Evolutionary conservation across 2,888 invertebrate genomes (phyloP).

Genomic region (Himalopsyche anomala): DNA sequence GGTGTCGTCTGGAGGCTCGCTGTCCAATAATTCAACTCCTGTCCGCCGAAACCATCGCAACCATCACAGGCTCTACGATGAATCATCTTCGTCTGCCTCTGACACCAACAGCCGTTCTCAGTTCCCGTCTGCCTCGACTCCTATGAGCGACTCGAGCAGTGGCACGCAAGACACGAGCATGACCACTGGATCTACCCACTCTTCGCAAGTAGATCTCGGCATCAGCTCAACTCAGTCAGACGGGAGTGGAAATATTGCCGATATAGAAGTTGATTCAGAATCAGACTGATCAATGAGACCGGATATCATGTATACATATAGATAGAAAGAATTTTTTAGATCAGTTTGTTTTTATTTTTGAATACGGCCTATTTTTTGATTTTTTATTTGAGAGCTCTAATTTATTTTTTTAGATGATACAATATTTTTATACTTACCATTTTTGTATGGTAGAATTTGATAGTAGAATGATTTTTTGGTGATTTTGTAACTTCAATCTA

Average conservation of each 20-base stretch:
- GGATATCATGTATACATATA: background rate
- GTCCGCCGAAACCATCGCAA: background rate
- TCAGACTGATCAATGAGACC: constrained; percentile 35
- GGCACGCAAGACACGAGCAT: background rate
- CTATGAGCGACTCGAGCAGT: background rate
- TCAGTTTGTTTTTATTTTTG: background rate
- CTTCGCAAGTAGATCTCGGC: constrained; percentile 28
- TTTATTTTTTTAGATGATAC: constrained; percentile 1
- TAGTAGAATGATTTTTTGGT: too few species aligned
- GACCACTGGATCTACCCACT: background rate
- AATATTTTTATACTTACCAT: constrained; percentile 1
- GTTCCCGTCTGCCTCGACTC: background rate
- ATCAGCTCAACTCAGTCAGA: constrained; percentile 46
- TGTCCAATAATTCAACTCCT: background rate
- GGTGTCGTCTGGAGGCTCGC: background rate
- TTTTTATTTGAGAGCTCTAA: background rate
- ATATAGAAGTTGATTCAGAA: constrained; percentile 54
- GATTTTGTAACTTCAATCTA: too few species aligned
- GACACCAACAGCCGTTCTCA: background rate
- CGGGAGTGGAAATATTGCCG: constrained; percentile 58
- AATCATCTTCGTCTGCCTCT: background rate
- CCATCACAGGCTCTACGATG: background rate
- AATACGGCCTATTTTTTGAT: constrained; percentile 14
- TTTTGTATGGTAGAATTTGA: background rate
- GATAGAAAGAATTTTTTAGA: background rate